Conservation (phyloP, 2,797 vertebrate species). For the Emys orbicularis region DNA sequence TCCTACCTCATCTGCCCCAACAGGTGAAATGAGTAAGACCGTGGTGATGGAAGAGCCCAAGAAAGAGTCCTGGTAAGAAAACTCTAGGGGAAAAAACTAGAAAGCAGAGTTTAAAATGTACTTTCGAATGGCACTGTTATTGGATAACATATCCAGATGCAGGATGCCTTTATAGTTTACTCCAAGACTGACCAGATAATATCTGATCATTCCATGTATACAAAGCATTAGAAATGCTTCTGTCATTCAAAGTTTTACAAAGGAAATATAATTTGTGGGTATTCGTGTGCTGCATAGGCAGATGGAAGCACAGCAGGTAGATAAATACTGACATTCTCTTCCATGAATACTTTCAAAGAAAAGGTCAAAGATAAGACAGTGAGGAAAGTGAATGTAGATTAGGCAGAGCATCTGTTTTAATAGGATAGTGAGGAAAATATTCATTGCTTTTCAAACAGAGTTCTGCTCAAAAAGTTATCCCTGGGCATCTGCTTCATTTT, state of each 20-base stretch:
- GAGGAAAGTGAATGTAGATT: conserved; percentile 81
- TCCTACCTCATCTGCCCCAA: conserved; percentile 15
- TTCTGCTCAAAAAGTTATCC: conserved; percentile 69
- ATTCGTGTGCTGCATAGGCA: conserved; percentile 76
- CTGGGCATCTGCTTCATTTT: conserved; percentile 73
- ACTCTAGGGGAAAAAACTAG: conserved; percentile 49
- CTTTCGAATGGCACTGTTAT: conserved; percentile 72
- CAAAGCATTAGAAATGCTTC: conserved; percentile 76
- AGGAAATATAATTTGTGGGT: conserved; percentile 83
- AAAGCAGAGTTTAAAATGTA: conserved; percentile 63
- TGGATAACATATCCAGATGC: conserved; percentile 73
- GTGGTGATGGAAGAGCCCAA: conserved; percentile 36
- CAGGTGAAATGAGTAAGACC: conserved; percentile 50
- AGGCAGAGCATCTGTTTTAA: conserved; percentile 82
- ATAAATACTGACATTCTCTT: conserved; percentile 85
- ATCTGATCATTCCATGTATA: conserved; percentile 69
- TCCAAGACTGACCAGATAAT: conserved; percentile 71
- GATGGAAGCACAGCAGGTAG: conserved; percentile 86
- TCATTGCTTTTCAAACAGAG: conserved; percentile 65
- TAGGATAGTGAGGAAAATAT: conserved; percentile 72
- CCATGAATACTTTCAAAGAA: conserved; percentile 80
- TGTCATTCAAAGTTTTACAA: conserved; percentile 84
- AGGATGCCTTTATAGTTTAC: conserved; percentile 67
- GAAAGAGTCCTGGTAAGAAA: conserved; percentile 34
- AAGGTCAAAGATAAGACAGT: conserved; percentile 83